Evolutionary conservation across 2,888 invertebrate species (phyloP).

Genomic region (Caenorhabditis macrosperma): DNA sequence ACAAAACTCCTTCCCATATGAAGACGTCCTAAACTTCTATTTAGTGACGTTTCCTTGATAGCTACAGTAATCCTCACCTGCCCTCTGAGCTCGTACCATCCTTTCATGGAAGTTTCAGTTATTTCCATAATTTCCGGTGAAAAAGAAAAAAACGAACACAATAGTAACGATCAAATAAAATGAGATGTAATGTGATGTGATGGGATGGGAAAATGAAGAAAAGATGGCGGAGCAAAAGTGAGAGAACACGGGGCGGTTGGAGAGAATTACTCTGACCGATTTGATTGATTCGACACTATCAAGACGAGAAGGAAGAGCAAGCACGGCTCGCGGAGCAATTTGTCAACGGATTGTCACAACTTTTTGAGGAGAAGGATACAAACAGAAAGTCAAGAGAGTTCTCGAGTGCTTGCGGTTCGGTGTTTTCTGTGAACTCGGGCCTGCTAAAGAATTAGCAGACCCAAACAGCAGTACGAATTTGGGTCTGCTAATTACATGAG

Average conservation of each 20-base stretch:
- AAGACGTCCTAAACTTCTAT: background rate
- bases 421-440: background rate
- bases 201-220: background rate
- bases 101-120: slow-evolving; percentile 5
- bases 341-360: slow-evolving; percentile 15
- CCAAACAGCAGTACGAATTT: too few relatives aligned
- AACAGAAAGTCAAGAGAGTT: background rate
- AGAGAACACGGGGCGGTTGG: background rate
- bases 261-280: background rate
- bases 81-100: slow-evolving; percentile 9
- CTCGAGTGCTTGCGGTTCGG: background rate
- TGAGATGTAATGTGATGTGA: slow-evolving; percentile 3
- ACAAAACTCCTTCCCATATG: slow-evolving; percentile 18
- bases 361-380: background rate
- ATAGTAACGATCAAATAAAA: background rate
- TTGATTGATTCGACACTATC: slow-evolving; percentile 2
- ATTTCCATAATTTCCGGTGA: background rate
- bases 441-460: too few relatives aligned
- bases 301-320: background rate
- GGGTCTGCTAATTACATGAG: background rate
- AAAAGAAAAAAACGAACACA: background rate
- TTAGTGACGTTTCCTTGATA: background rate
- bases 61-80: background rate
- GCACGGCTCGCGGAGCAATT: slow-evolving; percentile 7
- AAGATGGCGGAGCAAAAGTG: background rate